Base-by-base conservation (phyloP, 92 coral and sea anemone species). In the Epizoanthus ramosus region DNA sequence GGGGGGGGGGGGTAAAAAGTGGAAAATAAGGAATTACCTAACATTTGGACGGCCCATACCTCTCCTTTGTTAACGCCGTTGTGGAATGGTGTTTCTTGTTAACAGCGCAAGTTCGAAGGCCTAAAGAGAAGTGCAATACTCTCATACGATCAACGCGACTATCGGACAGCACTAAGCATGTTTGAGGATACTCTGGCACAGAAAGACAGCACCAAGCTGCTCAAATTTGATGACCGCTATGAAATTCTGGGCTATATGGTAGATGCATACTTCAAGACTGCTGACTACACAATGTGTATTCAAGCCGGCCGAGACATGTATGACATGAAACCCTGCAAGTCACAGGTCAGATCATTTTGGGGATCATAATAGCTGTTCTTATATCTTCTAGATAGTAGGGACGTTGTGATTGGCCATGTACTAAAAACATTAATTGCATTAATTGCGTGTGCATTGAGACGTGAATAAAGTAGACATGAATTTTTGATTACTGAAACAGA, bases 311-410 rank as follows among this genome's bases (percentile, higher is more conserved):
- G 31, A 4, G 75, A 71, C 12, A 71, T 71, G 75, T 71, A 56
- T 25, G 35, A 45, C 31, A 71, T 71, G 75, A 71, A 71, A 43
- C 75, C 75, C 35, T 24, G 3, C 17, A 71, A 71, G 58, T 71
- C 75, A 71, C 57, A 71, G 75, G 75, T 71, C 12, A 69, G n/a
- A 23, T 17, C 12, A 25, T 33, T 1, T 9, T 13, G 54, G 15
- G 15, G 54, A 9, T 10, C 54, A 50, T 50, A 2, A 50, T 2
- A 13, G 54, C 3, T 50, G 10, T 9, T 50, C 3, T 50, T 9
- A 10, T 50, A 13, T 50, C 8, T 50, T 50, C 54, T 12, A 37
- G 43, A 37, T 37, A 37, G 1, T 37, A 37, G 43, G 4, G 3
- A 37, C 43, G 43, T 37, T 37, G 43, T 37, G 43, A 37, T 37